Base-by-base conservation (phyloP, 2,888 invertebrate genomes). In the Eupithecia tripunctaria region DNA sequence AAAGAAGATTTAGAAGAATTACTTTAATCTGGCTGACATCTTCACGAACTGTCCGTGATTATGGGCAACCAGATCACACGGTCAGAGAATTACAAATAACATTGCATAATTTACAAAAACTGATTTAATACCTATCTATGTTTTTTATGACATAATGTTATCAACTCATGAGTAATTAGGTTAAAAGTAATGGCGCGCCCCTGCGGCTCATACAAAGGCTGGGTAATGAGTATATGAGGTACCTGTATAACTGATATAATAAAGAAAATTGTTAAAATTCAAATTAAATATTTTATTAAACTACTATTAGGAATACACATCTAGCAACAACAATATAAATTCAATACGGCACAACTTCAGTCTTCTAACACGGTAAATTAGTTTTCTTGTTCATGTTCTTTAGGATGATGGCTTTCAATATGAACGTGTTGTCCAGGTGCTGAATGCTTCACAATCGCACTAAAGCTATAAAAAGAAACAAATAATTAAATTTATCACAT, bases 401-500 rank as follows among this genome's bases (percentile, higher is more conserved):
- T 88, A 36, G 90, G 84, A 81, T 93, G 93, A 81, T 91, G 91
- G 75, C 85, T 91, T 64, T 91, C 85, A 32, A 90, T 89, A 41
- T 91, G 90, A 1, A 89, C 91, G 47, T 90, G 92, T 32, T 93
- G 93, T 8, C 89, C 87, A 8, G 94, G 94, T 0, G 93, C 94
- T 6, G 94, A 90, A 78, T 95, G 95, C 78, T 95, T 95, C 8
- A 96, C 95, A 2, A 95, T 88, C 1, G 95, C 95, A 80, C 94
- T 95, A 82, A 96, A 96, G 76, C 96, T 96, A 85, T 21, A 81
- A 69, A 51, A 18, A 29, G 8, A 32, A n/a, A 25, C 10, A 56
- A n/a, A 51, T 51, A 10, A n/a, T 25, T 12, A 0, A 0, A 25
- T 25, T 21, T 56, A 1, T 32, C 32, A 32, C 32, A 32, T n/a